Evolutionary conservation across 2,797 vertebrate species (phyloP).

Genomic region (Echeneis naucrates): DNA sequence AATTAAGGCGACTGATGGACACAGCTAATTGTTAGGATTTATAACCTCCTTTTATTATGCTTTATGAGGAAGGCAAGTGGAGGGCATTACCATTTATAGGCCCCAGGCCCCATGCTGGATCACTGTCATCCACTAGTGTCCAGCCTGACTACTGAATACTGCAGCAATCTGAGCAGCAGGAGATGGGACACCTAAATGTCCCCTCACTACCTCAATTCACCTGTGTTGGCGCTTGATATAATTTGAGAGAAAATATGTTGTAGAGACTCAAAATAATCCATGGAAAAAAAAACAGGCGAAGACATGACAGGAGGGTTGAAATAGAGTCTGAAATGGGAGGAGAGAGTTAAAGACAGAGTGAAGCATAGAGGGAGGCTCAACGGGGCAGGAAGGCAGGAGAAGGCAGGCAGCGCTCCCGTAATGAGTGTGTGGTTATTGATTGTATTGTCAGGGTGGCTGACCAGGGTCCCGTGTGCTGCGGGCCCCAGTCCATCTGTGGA

Average conservation of each 20-base stretch:
- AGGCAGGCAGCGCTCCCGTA: constrained; percentile 71
- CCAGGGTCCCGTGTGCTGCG: constrained; percentile 79
- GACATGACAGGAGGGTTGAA: constrained; percentile 10
- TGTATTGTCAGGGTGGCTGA: constrained; percentile 86
- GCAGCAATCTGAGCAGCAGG: constrained; percentile 16
- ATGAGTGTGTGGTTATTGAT: constrained; percentile 87
- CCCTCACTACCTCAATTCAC: constrained; percentile 10
- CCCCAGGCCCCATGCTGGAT: constrained; percentile 79
- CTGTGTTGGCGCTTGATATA: constrained; percentile 5
- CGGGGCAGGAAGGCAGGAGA: constrained; percentile 54
- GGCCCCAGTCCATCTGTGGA: constrained; percentile 88
- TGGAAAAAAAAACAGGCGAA: background rate
- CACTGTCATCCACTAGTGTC: constrained; percentile 72
- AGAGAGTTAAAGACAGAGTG: constrained; percentile 37
- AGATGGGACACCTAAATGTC: constrained; percentile 28
- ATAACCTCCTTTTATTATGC: constrained; percentile 87
- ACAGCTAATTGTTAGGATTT: constrained; percentile 89
- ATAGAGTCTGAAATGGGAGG: constrained; percentile 13
- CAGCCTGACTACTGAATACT: constrained; percentile 46
- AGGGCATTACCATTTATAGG: constrained; percentile 88
- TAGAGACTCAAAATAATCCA: background rate
- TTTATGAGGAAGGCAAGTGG: constrained; percentile 88
- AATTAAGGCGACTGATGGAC: constrained; percentile 89
- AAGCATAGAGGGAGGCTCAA: constrained; percentile 41
- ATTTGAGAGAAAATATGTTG: background rate